Evolutionary conservation across 2,113 vertebrate genomes (phyloP).

Genomic region (Strigops habroptila): DNA sequence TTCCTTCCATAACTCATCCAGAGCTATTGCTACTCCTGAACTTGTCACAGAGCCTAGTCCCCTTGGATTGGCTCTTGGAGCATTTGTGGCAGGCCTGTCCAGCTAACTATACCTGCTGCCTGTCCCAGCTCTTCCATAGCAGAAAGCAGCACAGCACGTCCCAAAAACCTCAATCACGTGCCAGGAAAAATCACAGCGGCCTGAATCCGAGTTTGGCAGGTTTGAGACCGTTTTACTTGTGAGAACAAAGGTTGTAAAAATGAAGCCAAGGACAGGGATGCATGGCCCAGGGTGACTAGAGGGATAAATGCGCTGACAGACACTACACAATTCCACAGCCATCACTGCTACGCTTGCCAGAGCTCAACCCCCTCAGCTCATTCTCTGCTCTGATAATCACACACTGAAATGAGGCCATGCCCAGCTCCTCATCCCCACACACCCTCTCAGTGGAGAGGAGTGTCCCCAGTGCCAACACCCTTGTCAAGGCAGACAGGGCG

Average conservation of each 20-base stretch:
- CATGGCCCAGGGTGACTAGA: accelerated
- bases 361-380: not conserved
- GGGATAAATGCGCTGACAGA: accelerated
- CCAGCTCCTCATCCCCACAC: accelerated
- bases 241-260: not conserved
- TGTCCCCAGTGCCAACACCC: not conserved
- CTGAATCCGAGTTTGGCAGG: not conserved
- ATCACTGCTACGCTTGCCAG: not conserved
- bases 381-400: not conserved
- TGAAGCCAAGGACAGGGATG: not conserved
- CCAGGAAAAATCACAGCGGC: not conserved
- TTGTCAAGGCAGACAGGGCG: not conserved
- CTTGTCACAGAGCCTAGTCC: not conserved
- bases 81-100: not conserved
- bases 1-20: not conserved
- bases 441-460: not conserved
- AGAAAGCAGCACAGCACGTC: not conserved
- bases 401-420: not conserved
- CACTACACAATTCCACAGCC: not conserved
- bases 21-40: not conserved
- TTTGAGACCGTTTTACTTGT: not conserved
- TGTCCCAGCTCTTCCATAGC: not conserved
- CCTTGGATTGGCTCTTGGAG: not conserved
- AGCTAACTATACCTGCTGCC: not conserved
- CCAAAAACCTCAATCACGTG: accelerated